Base-by-base conservation (phyloP, 2,113 vertebrate genomes). In the Protomyctophum bolini region DNA sequence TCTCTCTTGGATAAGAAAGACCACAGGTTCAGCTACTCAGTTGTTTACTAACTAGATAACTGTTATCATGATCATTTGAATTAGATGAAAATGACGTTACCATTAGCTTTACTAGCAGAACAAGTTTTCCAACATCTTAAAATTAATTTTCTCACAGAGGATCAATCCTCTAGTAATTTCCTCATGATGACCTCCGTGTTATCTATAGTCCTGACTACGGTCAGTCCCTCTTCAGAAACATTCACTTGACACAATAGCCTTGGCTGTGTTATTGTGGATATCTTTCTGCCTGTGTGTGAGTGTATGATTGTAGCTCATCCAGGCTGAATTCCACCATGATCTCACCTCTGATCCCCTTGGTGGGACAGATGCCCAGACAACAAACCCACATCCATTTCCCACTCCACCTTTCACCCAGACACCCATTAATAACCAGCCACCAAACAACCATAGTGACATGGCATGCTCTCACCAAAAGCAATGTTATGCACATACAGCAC, bases 251-350 rank as follows among this genome's bases (percentile, higher is more conserved):
- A 46, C 11, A 45, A 12, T 47, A 10, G 49, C 41, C 10, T 21
- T 49, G 7, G 14, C 52, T 7, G 6, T 68, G 66, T n/a, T 47
- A 4, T 58, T 49, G 65, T 58, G 55, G 66, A 46, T 41, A 45
- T 58, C 47, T 7, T 8, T 56, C 12, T 57, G 52, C 33, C 33
- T 41, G 33, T 41, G 33, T 41, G 33, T 2, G 33, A 41, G 33
- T 41, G 33, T 41, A 41, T 41, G 33, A 6, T 41, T 46, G 33
- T 50, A 63, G 58, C 58, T 77, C 58, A 74, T 63, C 48, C 63
- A 62, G 49, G 46, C 52, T 63, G 10, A 47, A 67, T 83, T 83
- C 79, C 65, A 68, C 65, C 57, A 75, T 57, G 58, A 72, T 62
- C 49, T 74, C 63, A 58, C 68, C 41, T 66, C 21, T 79, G 81